Evolutionary conservation across 2,113 vertebrate species (phyloP), one percentile per base, ranked within the genome.

Genomic region (Ammospiza nelsoni): DNA sequence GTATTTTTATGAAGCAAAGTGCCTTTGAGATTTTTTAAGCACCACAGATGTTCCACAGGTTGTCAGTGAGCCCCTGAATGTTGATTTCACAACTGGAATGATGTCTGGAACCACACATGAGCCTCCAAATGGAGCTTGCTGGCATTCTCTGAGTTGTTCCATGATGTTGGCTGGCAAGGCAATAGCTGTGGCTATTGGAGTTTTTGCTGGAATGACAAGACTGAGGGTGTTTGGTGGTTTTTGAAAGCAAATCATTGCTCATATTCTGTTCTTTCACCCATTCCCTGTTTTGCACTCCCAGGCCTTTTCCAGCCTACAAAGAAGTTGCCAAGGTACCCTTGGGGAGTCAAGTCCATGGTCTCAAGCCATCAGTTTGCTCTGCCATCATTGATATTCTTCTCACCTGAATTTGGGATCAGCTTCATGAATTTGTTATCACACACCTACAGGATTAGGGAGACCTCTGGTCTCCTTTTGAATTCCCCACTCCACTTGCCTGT

Each of bases 391-490:
- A 37, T 33, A 90, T 90, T 93, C 76, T 67, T 62, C 88, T 78
- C 87, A 79, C 54, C 44, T 24, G 37, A 62, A 66, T 49, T 29
- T 72, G 52, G 61, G 84, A 41, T 72, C 8, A 3, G 54, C 25
- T 57, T 92, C 77, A 82, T 91, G 81, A 92, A 92, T 94, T 65
- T 89, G 52, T 75, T 68, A 91, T 71, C 84, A 49, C 68, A 78
- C 33, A 75, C 61, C 73, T 75, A 27, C 44, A 59, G 44, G 65
- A 72, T 75, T 75, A 65, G 73, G 55, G 74, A 89, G 61, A 84
- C 35, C 52, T 65, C 12, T 44, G 2, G 0, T 27, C 69, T 72
- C 66, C 61, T 78, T 87, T 23, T 14, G 27, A 79, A 87, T 87
- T 92, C 84, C 73, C 58, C 81, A 68, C 84, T 94, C 91, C 51